Conservation (phyloP, 2,888 invertebrate genomes). For the Chloroclystis v-ata region DNA sequence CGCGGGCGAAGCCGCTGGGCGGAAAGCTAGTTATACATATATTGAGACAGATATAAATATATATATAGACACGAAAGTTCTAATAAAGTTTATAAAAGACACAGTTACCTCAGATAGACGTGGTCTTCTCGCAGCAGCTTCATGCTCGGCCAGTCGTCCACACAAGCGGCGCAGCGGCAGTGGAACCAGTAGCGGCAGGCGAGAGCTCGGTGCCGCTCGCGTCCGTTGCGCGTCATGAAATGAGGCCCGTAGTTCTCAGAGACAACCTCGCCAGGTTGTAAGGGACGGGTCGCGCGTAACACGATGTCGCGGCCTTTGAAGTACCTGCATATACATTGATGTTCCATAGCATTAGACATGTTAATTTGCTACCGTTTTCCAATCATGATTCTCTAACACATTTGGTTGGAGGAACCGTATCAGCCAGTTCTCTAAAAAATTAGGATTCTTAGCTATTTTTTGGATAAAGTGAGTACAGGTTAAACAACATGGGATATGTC, state of each 20-base stretch:
- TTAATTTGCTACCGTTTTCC: no score
- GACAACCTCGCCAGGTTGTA: constrained; percentile 81
- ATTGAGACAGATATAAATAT: no score
- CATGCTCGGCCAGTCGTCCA: constrained; percentile 85
- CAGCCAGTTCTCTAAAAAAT: no score
- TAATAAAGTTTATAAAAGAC: no score
- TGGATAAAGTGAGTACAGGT: no score
- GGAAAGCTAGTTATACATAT: no score
- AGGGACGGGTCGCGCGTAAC: constrained; percentile 81
- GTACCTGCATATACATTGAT: constrained; percentile 72
- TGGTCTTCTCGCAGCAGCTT: constrained; percentile 69
- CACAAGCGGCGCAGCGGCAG: constrained; percentile 85
- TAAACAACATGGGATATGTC: no score
- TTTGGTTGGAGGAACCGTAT: no score
- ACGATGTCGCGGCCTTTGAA: constrained; percentile 86
- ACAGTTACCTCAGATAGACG: constrained; percentile 52
- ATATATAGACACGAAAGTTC: no score
- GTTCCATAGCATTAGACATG: not conserved
- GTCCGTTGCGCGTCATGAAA: constrained; percentile 76
- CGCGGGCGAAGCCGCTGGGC: no score
- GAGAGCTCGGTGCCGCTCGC: constrained; percentile 79
- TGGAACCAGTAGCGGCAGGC: constrained; percentile 87
- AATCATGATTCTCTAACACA: no score
- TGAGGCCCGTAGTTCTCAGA: constrained; percentile 92
- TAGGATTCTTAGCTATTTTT: no score